These are phyloP conservation scores for Drosophila nigrodunni DNA, from an alignment of 1,140 invertebrate genomes.

Conservation along the genomic window DNA sequence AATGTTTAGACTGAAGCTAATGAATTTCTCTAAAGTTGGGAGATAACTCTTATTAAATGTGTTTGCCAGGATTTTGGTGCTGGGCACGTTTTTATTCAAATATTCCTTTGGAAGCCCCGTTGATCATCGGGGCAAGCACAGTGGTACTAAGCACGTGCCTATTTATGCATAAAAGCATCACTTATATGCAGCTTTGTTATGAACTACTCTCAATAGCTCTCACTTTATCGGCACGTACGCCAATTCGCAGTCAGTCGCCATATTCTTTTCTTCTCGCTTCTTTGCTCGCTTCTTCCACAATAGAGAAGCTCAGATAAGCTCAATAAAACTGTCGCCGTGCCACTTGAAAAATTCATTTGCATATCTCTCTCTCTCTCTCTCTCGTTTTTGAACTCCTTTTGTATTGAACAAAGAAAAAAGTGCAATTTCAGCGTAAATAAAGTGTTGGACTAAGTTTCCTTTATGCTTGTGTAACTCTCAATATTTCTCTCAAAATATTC, in stretches of 20 bases:
- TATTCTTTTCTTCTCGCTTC: conserved; percentile 2
- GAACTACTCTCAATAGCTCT: conserved; percentile 18
- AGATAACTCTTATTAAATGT: not conserved
- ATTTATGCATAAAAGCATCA: conserved; percentile 6
- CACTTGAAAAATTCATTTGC: conserved; percentile 77
- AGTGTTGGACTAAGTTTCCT: conserved; percentile 55
- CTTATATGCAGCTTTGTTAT: conserved; percentile 28
- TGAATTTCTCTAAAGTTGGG: not conserved
- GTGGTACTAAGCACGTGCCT: conserved; percentile 13
- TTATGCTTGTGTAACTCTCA: not conserved
- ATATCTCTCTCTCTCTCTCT: conserved; percentile 32
- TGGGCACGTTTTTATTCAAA: not conserved
- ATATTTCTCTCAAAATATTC: conserved; percentile 55
- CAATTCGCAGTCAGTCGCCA: conserved; percentile 48
- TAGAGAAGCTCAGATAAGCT: conserved; percentile 71
- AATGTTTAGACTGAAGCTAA: not conserved
- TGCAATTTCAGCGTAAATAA: conserved; percentile 77
- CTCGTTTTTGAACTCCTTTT: conserved; percentile 10
- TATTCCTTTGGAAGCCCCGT: conserved; percentile 1
- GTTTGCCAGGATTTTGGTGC: not conserved
- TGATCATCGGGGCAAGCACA: not conserved
- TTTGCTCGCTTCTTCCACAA: conserved; percentile 4
- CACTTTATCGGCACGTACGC: conserved; percentile 40
- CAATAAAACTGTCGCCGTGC: conserved; percentile 79
- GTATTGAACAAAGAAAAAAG: conserved; percentile 55